Evolutionary conservation across 1,140 invertebrate genomes (phyloP).

Genomic region (Macrosteles quadrilineatus): DNA sequence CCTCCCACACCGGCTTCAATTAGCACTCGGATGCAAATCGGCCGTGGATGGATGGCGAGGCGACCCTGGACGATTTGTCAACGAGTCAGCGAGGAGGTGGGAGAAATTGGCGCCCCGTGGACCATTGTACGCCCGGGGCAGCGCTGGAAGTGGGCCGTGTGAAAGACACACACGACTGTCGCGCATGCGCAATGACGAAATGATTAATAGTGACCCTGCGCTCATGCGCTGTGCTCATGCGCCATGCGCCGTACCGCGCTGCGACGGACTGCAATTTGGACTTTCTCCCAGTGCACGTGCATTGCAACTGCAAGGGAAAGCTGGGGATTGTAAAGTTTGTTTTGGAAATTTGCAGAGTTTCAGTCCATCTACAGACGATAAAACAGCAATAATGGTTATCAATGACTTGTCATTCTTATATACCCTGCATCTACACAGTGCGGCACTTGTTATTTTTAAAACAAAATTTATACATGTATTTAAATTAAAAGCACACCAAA

Average conservation of each 20-base stretch:
- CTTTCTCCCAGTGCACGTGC: not conserved
- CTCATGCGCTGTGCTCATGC: not conserved
- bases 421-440: too few relatives aligned
- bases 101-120: constrained; percentile 7
- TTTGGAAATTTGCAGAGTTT: not conserved
- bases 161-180: constrained; percentile 5
- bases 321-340: not conserved
- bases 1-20: too few relatives aligned
- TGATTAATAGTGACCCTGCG: constrained; percentile 9
- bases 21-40: too few relatives aligned
- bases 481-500: too few relatives aligned
- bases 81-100: not conserved
- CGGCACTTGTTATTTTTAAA: too few relatives aligned
- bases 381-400: not conserved
- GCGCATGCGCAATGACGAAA: constrained; percentile 7
- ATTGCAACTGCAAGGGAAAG: not conserved
- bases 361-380: not conserved
- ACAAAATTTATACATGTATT: too few relatives aligned
- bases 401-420: too few relatives aligned
- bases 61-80: constrained; percentile 8
- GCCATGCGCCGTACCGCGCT: not conserved
- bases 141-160: not conserved
- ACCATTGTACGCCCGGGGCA: not conserved
- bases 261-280: not conserved
- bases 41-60: too few relatives aligned